Base-by-base conservation (phyloP, 2,113 vertebrate genomes). In the Anser cygnoides region DNA sequence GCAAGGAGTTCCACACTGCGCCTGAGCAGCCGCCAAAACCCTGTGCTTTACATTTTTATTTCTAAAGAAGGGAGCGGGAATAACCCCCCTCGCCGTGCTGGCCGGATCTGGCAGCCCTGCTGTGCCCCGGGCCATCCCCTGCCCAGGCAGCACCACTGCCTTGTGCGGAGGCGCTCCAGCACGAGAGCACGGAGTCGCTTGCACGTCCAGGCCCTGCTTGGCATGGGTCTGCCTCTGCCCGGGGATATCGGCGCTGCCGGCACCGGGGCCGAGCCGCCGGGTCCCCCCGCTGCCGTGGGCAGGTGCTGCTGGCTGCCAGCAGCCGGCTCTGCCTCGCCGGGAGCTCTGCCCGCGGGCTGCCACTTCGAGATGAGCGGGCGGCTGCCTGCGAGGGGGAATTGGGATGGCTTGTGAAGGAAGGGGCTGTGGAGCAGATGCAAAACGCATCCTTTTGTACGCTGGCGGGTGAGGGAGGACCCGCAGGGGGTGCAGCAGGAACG, bases 211-310 rank as follows among this genome's bases (percentile, higher is more conserved):
- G 11, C 57, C 10, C 57, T 25, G 3, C 63, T 22, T 3, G 1
- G 61, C 29, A 29, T 0, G 0, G 9, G 7, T 23, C 67, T 41
- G 62, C 44, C 55, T 43, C 70, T 73, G 39, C 55, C 63, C 35
- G 67, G 66, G 66, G 14, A 44, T 67, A 72, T 44, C 3, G 6
- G 43, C 71, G 18, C 52, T 2, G 2, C 92, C 63, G 58, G 37
- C 43, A 61, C 41, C 29, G 1, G 29, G 67, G 1, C 3, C 68
- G 41, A 39, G 20, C 33, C 41, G 77, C 72, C 55, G 80, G 63
- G 49, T 2, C 57, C 55, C 29, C 63, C 29, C 2, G 1, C 50
- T 72, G 11, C 68, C 4, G 0, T 9, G 7, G n/a, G 9, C 25
- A 44, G 31, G 3, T 52, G 63, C 52, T 3, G 1, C 61, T 58